A percentile compares a stretch with the other conserved stretches of the same genome.
phyloP scores from a whole-genome alignment of 2,113 vertebrate species.

The Corythornis vintsioides region DNA sequence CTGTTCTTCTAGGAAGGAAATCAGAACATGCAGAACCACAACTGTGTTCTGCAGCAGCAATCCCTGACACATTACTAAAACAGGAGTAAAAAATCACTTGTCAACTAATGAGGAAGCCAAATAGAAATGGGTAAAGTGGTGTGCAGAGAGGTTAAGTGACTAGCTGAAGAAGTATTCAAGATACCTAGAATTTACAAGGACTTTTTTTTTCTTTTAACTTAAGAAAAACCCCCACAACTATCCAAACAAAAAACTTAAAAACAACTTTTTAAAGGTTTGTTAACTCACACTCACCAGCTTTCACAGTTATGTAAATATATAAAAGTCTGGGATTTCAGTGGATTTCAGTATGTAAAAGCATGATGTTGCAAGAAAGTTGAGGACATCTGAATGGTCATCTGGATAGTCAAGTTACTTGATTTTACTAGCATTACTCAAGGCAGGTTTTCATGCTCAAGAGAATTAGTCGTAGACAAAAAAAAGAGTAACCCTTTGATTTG shows the following conservation, averaged over 20 bases:
- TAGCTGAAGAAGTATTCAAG: not conserved
- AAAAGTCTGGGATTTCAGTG: not conserved
- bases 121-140: not conserved
- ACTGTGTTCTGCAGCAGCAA: not conserved
- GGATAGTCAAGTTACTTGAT: not conserved
- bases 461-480: not conserved
- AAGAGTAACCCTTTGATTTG: not conserved
- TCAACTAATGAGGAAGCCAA: not conserved
- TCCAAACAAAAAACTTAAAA: not conserved
- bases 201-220: not conserved
- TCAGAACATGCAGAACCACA: not conserved
- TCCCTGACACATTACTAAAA: fast-evolving
- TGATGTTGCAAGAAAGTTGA: not conserved
- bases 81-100: not conserved
- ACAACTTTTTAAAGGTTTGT: not conserved
- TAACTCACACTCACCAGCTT: not conserved
- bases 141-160: conserved; percentile 12
- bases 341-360: not conserved
- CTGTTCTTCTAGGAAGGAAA: not conserved
- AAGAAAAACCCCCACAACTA: not conserved
- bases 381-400: not conserved
- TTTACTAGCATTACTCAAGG: not conserved
- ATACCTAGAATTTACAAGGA: not conserved
- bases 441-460: not conserved
- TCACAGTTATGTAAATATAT: not conserved